Percentiles rank a stretch among this genome's conserved stretches.
phyloP scores from a whole-genome alignment of 2,113 vertebrate species.

The Misgurnus anguillicaudatus region DNA sequence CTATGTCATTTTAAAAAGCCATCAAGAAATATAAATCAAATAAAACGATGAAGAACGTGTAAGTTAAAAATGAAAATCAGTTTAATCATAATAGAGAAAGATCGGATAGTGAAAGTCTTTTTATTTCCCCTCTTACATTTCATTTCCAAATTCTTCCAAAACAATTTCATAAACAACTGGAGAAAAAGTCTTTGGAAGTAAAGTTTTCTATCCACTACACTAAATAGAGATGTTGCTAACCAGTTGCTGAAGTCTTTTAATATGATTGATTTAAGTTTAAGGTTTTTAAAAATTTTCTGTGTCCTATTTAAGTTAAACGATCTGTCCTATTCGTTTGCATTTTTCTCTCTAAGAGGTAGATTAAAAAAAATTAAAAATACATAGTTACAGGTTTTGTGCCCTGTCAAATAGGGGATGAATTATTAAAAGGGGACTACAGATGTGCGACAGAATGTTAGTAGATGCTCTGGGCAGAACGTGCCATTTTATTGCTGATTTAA shows the following conservation, averaged over 20 bases:
- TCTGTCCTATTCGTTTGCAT: constrained; percentile 79
- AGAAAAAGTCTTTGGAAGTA: constrained; percentile 85
- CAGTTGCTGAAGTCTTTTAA: constrained; percentile 75
- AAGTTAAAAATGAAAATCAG: constrained; percentile 64
- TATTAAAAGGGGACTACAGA: constrained; percentile 17
- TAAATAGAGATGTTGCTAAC: constrained; percentile 87
- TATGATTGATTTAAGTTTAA: constrained; percentile 59
- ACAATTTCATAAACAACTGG: constrained; percentile 64
- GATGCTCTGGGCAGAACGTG: constrained; percentile 28
- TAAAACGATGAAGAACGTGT: constrained; percentile 61
- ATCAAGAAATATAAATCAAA: constrained; percentile 65
- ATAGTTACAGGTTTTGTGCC: constrained; percentile 69
- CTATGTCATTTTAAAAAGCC: constrained; percentile 73
- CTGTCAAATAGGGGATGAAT: constrained; percentile 64
- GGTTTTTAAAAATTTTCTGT: constrained; percentile 63
- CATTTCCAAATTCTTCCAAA: constrained; percentile 66
- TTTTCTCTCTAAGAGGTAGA: constrained; percentile 91
- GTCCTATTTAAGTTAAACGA: constrained; percentile 67
- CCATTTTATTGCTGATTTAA: constrained; percentile 28
- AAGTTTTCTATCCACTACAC: constrained; percentile 82
- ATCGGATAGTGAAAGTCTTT: constrained; percentile 68
- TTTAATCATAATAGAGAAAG: constrained; percentile 63
- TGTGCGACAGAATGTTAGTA: constrained; percentile 42
- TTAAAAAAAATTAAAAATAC: constrained; percentile 71
- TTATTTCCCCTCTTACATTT: constrained; percentile 53